These are phyloP conservation scores for Cotesia glomerata DNA, from an alignment of 1,140 invertebrate genomes.

Conservation along the genomic window DNA sequence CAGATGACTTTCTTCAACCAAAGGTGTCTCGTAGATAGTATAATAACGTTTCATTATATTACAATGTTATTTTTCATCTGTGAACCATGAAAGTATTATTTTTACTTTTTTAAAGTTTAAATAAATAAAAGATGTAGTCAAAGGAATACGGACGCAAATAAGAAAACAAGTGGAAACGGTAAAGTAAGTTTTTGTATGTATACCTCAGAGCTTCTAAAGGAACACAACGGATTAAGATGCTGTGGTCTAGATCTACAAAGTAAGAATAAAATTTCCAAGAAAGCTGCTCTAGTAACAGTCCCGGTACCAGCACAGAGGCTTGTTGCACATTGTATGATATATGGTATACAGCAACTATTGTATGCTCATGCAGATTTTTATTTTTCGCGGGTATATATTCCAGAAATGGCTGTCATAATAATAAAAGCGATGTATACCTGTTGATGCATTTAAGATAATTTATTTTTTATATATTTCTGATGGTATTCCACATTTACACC, in stretches of 20 bases:
- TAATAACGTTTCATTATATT: background rate
- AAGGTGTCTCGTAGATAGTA: background rate
- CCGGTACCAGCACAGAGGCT: too few relatives aligned
- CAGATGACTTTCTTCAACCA: background rate
- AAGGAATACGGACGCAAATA: background rate
- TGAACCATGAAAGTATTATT: background rate
- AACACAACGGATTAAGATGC: constrained; percentile 9
- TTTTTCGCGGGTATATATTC: too few relatives aligned
- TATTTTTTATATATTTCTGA: background rate
- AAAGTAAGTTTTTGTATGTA: constrained; percentile 12
- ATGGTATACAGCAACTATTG: too few relatives aligned
- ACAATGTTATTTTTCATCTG: background rate
- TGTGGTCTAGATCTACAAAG: background rate
- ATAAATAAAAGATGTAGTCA: background rate
- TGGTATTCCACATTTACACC: too few relatives aligned
- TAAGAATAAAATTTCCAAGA: background rate
- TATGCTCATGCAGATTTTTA: too few relatives aligned
- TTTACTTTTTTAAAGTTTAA: too few relatives aligned
- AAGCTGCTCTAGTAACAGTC: background rate
- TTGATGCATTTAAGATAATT: background rate
- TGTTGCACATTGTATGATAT: too few relatives aligned
- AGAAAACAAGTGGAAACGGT: constrained; percentile 12
- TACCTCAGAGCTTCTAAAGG: too few relatives aligned
- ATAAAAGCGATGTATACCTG: background rate
- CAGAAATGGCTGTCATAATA: too few relatives aligned